Percentiles rank a stretch among this genome's conserved stretches.
Conservation (phyloP, 2,888 invertebrate genomes). For the Cenopis cana region DNA sequence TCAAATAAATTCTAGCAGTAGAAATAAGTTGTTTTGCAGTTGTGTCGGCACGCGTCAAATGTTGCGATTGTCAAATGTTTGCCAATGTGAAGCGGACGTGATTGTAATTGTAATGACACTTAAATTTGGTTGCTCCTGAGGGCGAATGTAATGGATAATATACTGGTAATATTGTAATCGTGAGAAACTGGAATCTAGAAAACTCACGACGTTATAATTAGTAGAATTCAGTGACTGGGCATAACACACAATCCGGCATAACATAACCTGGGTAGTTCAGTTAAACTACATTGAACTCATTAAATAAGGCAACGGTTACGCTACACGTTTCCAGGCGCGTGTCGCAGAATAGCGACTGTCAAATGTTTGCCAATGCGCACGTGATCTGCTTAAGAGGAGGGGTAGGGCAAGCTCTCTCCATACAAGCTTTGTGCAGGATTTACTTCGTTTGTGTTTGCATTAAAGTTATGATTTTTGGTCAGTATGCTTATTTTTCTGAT, state of each 20-base stretch:
- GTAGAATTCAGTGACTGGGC: too few species aligned
- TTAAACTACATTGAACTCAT: background rate
- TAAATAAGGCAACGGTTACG: background rate
- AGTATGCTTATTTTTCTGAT: too few species aligned
- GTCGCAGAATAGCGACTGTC: slow-evolving; percentile 9
- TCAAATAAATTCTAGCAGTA: too few species aligned
- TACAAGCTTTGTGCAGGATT: too few species aligned
- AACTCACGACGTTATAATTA: too few species aligned
- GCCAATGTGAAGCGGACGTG: slow-evolving; percentile 10
- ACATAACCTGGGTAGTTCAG: too few species aligned
- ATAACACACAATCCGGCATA: too few species aligned
- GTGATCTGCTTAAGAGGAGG: slow-evolving; percentile 6
- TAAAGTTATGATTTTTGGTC: too few species aligned
- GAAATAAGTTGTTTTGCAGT: background rate
- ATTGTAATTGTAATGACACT: background rate
- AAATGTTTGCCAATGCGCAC: slow-evolving; percentile 21
- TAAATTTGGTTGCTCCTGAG: background rate
- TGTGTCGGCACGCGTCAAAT: background rate
- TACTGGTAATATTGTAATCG: too few species aligned
- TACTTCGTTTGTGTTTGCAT: too few species aligned
- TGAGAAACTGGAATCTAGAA: too few species aligned
- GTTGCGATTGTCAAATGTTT: background rate
- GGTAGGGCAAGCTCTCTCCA: too few species aligned
- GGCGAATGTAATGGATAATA: background rate
- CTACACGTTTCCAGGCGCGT: slow-evolving; percentile 7